These are phyloP conservation scores for Cecidostiba fungosa DNA, from an alignment of 2,888 invertebrate genomes.

Conservation along the genomic window DNA sequence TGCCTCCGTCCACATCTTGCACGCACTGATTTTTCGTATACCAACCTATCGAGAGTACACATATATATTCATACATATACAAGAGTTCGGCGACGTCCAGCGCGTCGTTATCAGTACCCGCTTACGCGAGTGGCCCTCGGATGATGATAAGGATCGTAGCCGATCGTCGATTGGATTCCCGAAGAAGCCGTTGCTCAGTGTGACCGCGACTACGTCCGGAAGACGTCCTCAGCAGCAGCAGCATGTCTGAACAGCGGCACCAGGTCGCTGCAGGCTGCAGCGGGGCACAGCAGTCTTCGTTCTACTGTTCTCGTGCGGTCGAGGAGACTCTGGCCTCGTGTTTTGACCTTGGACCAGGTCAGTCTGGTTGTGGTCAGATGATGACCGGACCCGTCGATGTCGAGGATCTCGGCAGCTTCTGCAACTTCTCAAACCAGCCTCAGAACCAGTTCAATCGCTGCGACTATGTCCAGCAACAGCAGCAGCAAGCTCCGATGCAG, in stretches of 20 bases:
- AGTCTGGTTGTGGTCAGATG: slow-evolving; percentile 28
- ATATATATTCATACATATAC: too few relatives aligned
- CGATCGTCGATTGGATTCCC: slow-evolving; percentile 29
- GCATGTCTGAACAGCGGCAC: background rate
- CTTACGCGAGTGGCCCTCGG: background rate
- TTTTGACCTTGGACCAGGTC: background rate
- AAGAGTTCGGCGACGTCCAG: background rate
- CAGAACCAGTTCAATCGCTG: slow-evolving; percentile 19
- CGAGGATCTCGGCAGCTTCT: slow-evolving; percentile 59
- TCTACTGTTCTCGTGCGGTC: slow-evolving; percentile 22
- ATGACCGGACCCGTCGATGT: slow-evolving; percentile 48
- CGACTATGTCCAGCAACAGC: slow-evolving; percentile 11
- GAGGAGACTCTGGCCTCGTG: background rate
- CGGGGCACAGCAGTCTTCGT: background rate
- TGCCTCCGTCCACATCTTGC: background rate
- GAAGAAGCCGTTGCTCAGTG: slow-evolving; percentile 32
- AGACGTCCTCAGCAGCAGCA: background rate
- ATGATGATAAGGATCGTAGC: slow-evolving; percentile 46
- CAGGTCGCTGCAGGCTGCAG: slow-evolving; percentile 26
- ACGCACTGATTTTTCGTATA: background rate
- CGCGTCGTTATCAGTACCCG: slow-evolving; percentile 28
- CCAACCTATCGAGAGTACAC: background rate
- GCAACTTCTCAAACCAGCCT: background rate
- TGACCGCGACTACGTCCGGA: slow-evolving; percentile 22
- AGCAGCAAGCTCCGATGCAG: slow-evolving; percentile 24